Percentiles rank a stretch among this genome's conserved stretches.
Evolutionary conservation across 2,113 vertebrate species (phyloP).

Genomic region (Apteryx owenii): DNA sequence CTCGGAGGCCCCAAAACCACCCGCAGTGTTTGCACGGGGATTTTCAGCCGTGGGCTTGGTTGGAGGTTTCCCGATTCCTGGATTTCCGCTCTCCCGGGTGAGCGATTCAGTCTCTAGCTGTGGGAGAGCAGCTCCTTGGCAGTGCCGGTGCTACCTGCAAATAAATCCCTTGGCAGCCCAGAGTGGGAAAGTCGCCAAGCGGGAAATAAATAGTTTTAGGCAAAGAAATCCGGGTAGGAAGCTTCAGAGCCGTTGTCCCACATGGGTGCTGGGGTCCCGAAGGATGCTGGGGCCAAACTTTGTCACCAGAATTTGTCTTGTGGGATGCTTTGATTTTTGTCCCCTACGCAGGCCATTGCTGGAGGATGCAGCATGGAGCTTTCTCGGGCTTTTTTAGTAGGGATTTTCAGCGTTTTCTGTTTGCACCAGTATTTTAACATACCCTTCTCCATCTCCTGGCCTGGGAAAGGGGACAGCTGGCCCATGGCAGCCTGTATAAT

Average conservation of each 20-base stretch:
- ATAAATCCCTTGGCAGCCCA: background rate
- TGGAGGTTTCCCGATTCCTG: background rate
- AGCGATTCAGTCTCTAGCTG: rapidly evolving
- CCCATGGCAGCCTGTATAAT: no score
- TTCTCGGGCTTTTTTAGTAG: background rate
- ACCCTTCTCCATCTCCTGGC: no score
- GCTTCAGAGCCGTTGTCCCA: background rate
- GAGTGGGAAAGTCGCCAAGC: background rate
- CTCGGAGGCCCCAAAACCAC: background rate
- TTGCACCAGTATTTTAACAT: background rate
- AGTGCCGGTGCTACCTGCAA: background rate
- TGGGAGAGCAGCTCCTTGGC: background rate
- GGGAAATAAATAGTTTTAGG: background rate
- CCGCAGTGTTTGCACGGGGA: rapidly evolving
- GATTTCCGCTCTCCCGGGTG: background rate
- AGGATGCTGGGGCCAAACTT: no score
- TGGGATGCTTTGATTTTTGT: background rate
- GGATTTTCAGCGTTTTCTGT: background rate
- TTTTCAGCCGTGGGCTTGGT: background rate
- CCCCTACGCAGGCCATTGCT: rapidly evolving
- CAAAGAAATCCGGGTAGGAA: rapidly evolving
- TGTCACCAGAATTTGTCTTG: rapidly evolving
- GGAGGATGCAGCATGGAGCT: background rate
- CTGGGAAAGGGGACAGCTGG: no score
- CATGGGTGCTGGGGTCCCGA: rapidly evolving